Evolutionary conservation across 2,888 invertebrate species (phyloP), one percentile per base, ranked within the genome.

Genomic region (Anarsia innoxiella): DNA sequence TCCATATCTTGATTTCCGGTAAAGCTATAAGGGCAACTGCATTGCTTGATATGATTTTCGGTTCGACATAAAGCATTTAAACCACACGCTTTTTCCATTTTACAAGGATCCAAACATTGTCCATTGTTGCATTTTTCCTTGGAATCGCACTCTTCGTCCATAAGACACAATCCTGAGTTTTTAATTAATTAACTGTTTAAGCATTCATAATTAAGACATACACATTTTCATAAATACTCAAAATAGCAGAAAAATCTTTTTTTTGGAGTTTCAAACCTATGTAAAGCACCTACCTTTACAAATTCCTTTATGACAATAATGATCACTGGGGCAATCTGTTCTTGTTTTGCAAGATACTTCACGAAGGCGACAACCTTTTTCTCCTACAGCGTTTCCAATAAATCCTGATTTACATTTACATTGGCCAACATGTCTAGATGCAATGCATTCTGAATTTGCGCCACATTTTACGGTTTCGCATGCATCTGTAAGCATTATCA

Each of bases 261-360:
- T 16, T 13, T 13, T n/a, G n/a, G 3, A 12, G n/a, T n/a, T n/a
- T n/a, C n/a, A n/a, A n/a, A n/a, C n/a, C n/a, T n/a, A n/a, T n/a
- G n/a, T n/a, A n/a, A n/a, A n/a, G n/a, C n/a, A n/a, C n/a, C 48
- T 87, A 93, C 93, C 92, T 88, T 92, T 91, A 68, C 95, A 96
- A 42, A 90, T 78, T 53, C 89, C 89, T 52, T 90, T 92, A 58
- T 93, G 91, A 58, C 95, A 95, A 61, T 94, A 95, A 28, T 93
- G 91, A 59, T 93, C 92, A 39, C 87, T 76, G 28, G 90, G 88
- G 66, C 96, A 96, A 54, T 95, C 93, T 12, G 86, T 73, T 56
- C 90, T 91, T 41, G 88, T 83, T 40, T 80, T 85, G 63, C 96
- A 96, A 39, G 89, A 84, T 38, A 90, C 87, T 59, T 93, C 90